Evolutionary conservation across 2,113 vertebrate genomes (phyloP).

Genomic region (Triplophysa dalaica): DNA sequence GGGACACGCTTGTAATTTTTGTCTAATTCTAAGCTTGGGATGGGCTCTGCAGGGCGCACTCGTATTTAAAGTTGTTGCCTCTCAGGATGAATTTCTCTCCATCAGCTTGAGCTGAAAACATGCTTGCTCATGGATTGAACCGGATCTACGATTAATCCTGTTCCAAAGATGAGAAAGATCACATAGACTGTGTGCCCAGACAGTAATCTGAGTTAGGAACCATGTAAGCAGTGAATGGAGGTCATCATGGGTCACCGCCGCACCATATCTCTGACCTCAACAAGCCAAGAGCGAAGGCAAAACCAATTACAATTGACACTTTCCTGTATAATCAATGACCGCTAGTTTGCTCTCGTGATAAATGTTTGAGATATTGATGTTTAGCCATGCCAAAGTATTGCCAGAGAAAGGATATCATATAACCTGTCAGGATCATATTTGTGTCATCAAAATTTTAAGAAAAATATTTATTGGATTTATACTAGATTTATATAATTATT

Average conservation of each 20-base stretch:
- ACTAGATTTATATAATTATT: no score
- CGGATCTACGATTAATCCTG: constrained; percentile 46
- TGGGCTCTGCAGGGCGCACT: neutral
- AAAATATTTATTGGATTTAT: neutral
- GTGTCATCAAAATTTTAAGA: neutral
- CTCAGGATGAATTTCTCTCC: constrained; percentile 5
- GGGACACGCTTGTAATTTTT: constrained; percentile 19
- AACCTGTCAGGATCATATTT: neutral
- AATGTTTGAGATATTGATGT: neutral
- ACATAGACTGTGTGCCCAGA: constrained; percentile 8
- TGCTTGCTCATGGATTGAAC: constrained; percentile 49
- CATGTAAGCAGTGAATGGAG: neutral
- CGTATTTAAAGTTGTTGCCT: constrained; percentile 1
- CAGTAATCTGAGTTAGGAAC: neutral
- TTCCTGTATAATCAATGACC: constrained; percentile 24
- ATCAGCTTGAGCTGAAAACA: constrained; percentile 32
- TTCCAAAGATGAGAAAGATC: constrained; percentile 40
- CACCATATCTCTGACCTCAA: neutral
- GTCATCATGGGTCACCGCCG: neutral
- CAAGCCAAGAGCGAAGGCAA: neutral
- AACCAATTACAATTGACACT: constrained; percentile 11
- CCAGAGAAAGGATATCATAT: neutral
- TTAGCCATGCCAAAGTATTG: neutral
- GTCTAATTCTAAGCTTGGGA: neutral
- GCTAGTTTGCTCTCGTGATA: neutral